phyloP scores from a whole-genome alignment of 1,140 invertebrate genomes.

The Zophobas morio region DNA sequence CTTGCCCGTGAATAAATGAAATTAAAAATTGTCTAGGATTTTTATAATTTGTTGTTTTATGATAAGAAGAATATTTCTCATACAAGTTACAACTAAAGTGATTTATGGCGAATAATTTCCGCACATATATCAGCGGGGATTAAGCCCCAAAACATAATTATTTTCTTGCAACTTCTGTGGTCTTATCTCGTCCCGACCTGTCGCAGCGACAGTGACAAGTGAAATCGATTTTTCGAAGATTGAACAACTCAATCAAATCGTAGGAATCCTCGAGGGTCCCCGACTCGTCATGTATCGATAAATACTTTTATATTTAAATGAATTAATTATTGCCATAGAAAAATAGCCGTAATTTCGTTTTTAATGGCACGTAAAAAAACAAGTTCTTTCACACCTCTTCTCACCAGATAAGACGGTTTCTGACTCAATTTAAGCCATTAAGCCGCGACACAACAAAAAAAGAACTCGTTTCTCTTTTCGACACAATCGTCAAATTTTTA shows the following conservation, averaged over 20 bases:
- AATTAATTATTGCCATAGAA: conserved; percentile 61
- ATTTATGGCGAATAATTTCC: too few relatives aligned
- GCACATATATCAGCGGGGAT: too few relatives aligned
- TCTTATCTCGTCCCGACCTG: too few relatives aligned
- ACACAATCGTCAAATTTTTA: conserved; percentile 44
- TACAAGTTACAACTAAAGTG: too few relatives aligned
- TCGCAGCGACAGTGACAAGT: conserved; percentile 3
- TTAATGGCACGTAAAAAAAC: conserved; percentile 60
- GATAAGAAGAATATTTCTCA: too few relatives aligned
- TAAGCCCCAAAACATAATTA: too few relatives aligned
- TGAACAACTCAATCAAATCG: conserved; percentile 55
- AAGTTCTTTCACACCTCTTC: conserved; percentile 61
- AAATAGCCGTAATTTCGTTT: conserved; percentile 59
- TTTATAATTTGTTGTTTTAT: too few relatives aligned
- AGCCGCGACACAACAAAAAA: conserved; percentile 29
- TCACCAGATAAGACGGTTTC: conserved; percentile 43
- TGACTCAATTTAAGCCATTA: conserved; percentile 46
- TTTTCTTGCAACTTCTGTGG: too few relatives aligned
- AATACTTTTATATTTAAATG: conserved; percentile 62
- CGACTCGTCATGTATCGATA: conserved; percentile 58
- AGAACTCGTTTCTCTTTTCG: conserved; percentile 36
- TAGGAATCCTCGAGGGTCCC: conserved; percentile 44
- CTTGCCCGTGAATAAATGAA: too few relatives aligned
- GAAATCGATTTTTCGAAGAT: conserved; percentile 45
- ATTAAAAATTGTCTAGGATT: too few relatives aligned